Conservation (phyloP, 1,140 invertebrate species). For the Holotrichia oblita region DNA sequence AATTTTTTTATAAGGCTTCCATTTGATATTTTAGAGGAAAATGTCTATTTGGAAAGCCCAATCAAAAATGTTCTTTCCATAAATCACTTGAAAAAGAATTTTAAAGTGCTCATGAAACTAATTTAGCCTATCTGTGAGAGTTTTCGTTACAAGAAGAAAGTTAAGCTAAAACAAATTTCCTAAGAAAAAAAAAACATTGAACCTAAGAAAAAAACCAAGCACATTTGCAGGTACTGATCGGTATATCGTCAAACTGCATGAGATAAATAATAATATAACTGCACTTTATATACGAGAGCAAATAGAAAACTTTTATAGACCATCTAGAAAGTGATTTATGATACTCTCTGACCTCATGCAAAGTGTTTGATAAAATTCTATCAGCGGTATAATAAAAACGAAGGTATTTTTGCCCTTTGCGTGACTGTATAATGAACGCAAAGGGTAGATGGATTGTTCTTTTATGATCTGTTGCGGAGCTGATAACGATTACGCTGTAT, state of each 20-base stretch:
- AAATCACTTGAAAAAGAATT: no score
- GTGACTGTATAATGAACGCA: neutral
- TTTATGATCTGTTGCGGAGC: neutral
- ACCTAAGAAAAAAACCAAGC: no score
- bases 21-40: no score
- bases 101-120: no score
- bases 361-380: neutral
- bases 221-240: neutral
- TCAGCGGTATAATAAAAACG: neutral
- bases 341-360: neutral
- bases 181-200: slow-evolving; percentile 3
- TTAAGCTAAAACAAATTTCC: no score
- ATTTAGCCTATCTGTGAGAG: no score
- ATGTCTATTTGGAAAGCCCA: no score
- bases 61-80: no score
- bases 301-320: neutral
- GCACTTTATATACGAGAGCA: neutral
- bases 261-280: neutral
- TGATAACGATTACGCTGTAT: neutral
- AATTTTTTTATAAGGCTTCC: no score
- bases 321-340: neutral
- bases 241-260: neutral
- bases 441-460: neutral
- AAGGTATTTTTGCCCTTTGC: neutral
- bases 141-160: no score